Evolutionary conservation across 2,888 invertebrate species (phyloP), one percentile per base, ranked within the genome.

Genomic region (Hermaeophaga mercurialis): DNA sequence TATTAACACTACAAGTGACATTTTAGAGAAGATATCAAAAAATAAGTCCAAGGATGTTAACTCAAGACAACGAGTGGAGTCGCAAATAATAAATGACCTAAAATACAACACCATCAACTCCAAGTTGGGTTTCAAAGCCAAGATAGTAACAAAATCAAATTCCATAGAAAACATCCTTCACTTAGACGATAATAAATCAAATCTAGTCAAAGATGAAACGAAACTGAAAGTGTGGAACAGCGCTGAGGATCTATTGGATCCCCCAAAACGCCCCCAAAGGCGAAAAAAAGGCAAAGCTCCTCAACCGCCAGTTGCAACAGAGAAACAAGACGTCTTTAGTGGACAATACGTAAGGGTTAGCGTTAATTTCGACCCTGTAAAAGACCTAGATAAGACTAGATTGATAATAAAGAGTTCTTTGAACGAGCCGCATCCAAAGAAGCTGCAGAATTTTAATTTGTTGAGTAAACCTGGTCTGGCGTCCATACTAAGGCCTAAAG

Each of bases 301-400:
- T 2, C 72, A 70, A 24, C 75, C 74, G 3, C 74, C 73, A 6
- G 22, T 54, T 14, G 43, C 17, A 43, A 41, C 36, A 24, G 59
- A 66, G n/a, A 66, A 70, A 31, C 61, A 66, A 17, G 75, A 78
- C 61, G 68, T 79, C 4, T 67, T 77, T 18, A 73, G 75, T 52
- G 79, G 79, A 1, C 78, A 79, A 66, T 79, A 74, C 54, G 77
- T 80, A 0, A 66, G 79, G 22, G 77, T 79, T 1, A 75, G 73
- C 55, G 78, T 78, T 6, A 70, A 67, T 36, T 69, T 69, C 14
- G 68, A 70, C 22, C 59, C 62, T 4, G 56, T 63, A 4, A 64
- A 66, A 46, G 61, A 68, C 22, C 49, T 63, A 33, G 67, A 71
- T 34, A 63, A 65, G 36, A 66, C 58, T 24, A 60, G 68, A 6